These are phyloP conservation scores for Nemotelus nigrinus DNA, from an alignment of 2,888 invertebrate genomes.

Conservation along the genomic window DNA sequence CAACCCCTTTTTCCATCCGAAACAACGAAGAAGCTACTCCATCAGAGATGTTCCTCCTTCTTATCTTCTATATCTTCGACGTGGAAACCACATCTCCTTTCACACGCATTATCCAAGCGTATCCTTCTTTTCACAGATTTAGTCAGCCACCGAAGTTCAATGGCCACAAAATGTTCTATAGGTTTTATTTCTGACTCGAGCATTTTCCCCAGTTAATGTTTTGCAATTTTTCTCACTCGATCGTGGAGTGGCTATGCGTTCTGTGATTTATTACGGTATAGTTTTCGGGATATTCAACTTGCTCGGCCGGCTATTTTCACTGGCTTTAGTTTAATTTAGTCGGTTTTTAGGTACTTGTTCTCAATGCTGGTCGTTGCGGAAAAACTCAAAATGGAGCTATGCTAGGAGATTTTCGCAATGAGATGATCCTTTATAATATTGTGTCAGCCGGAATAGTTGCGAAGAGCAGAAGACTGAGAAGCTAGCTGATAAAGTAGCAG, in stretches of 20 bases:
- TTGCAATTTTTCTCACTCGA: constrained; percentile 41
- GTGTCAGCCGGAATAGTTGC: no score
- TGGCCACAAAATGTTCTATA: constrained; percentile 12
- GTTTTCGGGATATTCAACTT: constrained; percentile 21
- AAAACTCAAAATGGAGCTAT: no score
- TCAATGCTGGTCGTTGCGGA: no score
- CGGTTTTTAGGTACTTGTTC: no score
- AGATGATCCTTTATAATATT: no score
- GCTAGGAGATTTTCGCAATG: no score
- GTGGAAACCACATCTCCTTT: background rate
- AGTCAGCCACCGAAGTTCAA: constrained; percentile 20
- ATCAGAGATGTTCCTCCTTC: background rate
- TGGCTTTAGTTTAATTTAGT: constrained; percentile 8
- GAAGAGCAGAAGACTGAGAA: no score
- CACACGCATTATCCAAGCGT: background rate
- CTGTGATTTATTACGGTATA: constrained; percentile 38
- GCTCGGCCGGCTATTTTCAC: constrained; percentile 16
- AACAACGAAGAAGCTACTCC: background rate
- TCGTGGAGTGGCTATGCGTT: constrained; percentile 27
- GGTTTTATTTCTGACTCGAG: constrained; percentile 13
- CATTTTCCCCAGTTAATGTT: constrained; percentile 36
- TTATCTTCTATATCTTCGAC: constrained; percentile 14
- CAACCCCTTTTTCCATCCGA: background rate
- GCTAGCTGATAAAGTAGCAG: no score
- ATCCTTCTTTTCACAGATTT: constrained; percentile 20